Base-by-base conservation (phyloP, 2,797 vertebrate species). In the Allobates femoralis region DNA sequence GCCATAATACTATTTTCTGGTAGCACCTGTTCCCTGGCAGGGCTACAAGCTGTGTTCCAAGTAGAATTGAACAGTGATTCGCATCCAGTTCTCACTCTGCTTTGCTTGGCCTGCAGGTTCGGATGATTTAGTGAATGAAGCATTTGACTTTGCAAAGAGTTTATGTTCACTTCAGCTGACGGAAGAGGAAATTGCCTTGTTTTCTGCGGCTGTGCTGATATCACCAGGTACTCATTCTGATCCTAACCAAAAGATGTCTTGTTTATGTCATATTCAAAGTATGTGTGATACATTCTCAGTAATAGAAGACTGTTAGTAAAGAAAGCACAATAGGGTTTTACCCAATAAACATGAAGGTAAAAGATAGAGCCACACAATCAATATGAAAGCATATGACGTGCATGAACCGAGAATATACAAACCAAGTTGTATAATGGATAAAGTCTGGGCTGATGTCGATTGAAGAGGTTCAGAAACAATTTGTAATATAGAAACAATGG, bases 141-240 rank as follows among this genome's bases (percentile, higher is more conserved):
- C 98, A 7, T 99, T 99, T 91, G 98, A 99, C 94, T 99, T 99
- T 91, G 97, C 98, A 91, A 99, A 99, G 95, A 98, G 98, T 94
- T 95, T 99, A 89, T 99, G 98, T 93, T 97, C 98, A 81, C 96
- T 99, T 93, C 97, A 99, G 93, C 95, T 99, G 90, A 99, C 98
- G 0, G 98, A 99, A 88, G 98, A 99, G 89, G 98, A 99, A 92
- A 99, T 99, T 88, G 98, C 98, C 81, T 95, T 99, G 93, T 99
- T 99, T 95, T 99, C 98, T 50, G 99, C 98, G 89, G 98, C 98
- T 81, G 98, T 99, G 85, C 96, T 99, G 88, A 98, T 99, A 95
- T 99, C 98, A 90, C 98, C 98, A 96, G 98, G 98, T 99, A 92
- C 90, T 69, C 64, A 74, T 28, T 74, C 28, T 75, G 18, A 83